A percentile compares a stretch with the other conserved stretches of the same genome.
Conservation (phyloP, 1,140 invertebrate species). For the Drosophila ananassae region DNA sequence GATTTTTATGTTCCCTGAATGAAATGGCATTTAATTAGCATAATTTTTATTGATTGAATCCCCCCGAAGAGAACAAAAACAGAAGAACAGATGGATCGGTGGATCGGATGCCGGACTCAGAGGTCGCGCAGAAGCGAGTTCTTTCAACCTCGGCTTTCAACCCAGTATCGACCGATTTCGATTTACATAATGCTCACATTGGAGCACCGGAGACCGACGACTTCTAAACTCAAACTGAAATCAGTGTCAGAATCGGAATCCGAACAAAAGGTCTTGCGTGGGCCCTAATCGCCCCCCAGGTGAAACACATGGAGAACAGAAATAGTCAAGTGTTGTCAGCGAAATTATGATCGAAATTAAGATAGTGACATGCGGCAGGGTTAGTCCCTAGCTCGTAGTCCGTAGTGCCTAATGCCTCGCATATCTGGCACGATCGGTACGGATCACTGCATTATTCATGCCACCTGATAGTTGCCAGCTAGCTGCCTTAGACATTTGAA, state of each 20-base stretch:
- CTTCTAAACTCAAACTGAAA: constrained; percentile 27
- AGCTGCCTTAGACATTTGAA: constrained; percentile 15
- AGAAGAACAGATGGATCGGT: constrained; percentile 2
- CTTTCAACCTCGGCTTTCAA: constrained; percentile 64
- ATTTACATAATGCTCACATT: constrained; percentile 77
- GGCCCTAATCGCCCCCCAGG: constrained; percentile 64
- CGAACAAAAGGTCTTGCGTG: constrained; percentile 58
- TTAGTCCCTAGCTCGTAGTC: constrained; percentile 9
- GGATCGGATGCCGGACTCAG: neutral
- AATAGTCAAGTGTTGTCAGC: constrained; percentile 68
- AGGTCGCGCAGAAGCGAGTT: constrained; percentile 66
- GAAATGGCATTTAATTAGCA: constrained; percentile 82
- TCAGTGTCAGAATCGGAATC: constrained; percentile 11
- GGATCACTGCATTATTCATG: constrained; percentile 74
- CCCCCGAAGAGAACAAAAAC: constrained; percentile 42
- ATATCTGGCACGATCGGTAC: constrained; percentile 51
- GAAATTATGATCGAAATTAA: constrained; percentile 82
- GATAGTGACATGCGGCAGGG: constrained; percentile 50
- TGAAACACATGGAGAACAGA: neutral
- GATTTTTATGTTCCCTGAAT: constrained; percentile 82
- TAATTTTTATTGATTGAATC: constrained; percentile 79
- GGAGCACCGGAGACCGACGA: constrained; percentile 26
- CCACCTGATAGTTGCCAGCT: constrained; percentile 7
- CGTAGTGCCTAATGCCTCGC: constrained; percentile 7
- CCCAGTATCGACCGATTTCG: constrained; percentile 5